phyloP scores from a whole-genome alignment of 2,797 vertebrate genomes.

The Eremophila alpestris region DNA sequence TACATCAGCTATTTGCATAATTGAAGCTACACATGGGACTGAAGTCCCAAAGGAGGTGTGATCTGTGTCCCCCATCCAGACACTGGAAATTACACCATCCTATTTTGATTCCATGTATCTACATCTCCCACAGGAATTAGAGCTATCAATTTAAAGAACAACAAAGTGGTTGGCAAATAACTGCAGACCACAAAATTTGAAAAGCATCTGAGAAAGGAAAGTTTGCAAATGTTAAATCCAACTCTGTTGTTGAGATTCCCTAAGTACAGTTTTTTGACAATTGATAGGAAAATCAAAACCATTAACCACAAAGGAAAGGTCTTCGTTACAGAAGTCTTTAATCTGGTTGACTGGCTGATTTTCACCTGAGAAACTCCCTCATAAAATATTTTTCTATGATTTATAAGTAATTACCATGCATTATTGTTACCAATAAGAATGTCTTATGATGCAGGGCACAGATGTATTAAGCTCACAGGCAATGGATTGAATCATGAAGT shows the following conservation, averaged over 20 bases:
- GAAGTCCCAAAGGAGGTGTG: not conserved
- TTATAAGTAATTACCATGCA: not conserved
- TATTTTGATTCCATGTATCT: not conserved
- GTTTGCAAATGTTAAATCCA: not conserved
- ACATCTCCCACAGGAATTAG: not conserved
- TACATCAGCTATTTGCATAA: not conserved
- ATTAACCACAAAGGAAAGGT: not conserved
- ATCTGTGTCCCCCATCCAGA: not conserved
- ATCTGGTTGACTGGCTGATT: not conserved
- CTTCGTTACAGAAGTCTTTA: not conserved
- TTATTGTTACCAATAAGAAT: not conserved
- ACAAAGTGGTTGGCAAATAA: not conserved
- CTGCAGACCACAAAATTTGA: not conserved
- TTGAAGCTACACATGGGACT: not conserved
- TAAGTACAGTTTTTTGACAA: not conserved
- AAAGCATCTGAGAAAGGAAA: not conserved
- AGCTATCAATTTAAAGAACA: not conserved
- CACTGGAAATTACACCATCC: not conserved
- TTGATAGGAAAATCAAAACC: not conserved
- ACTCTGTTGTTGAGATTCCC: not conserved
- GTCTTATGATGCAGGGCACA: not conserved
- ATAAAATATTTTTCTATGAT: not conserved
- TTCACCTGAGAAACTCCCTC: not conserved
- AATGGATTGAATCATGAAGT: not conserved
- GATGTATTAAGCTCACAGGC: not conserved